Evolutionary conservation across 2,888 invertebrate genomes (phyloP), one percentile per base, ranked within the genome.

Genomic region (Sphecodes monilicornis): DNA sequence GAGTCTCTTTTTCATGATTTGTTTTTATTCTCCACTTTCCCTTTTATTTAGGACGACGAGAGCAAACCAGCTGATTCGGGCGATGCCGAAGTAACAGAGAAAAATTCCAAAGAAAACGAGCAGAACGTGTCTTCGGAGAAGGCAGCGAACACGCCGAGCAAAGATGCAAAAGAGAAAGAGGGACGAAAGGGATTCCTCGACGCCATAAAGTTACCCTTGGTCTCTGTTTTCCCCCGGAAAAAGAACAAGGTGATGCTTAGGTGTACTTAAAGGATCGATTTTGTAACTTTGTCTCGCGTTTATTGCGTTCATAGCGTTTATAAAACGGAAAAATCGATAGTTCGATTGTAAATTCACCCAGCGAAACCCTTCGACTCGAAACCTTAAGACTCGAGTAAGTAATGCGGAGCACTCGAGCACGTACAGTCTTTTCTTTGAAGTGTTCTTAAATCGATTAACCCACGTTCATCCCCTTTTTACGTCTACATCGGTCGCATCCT

Each of bases 131-230:
- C 87, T 13, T 83, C 91, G 4, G 94, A 94, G 78, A 94, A 94
- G 80, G 89, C 90, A 80, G 89, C 90, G 26, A 90, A 90, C 18
- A 93, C 93, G 32, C 92, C 93, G 11, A 91, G 86, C 11, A 94
- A 93, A 85, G 93, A 93, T 41, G 78, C 89, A 46, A 92, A 91
- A 83, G 92, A 92, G 54, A 90, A 93, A 82, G 93, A 93, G 89
- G 84, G 88, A 95, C 82, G 90, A 22, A 92, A 86, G 29, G 90
- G 96, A 95, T 94, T 97, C 46, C 93, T 97, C 75, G 96, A 96
- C 91, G 96, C 96, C 84, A 96, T 97, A 87, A 96, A 96, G 89
- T 93, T 96, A 88, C 97, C 97, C n/a, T 95, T 97, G 86, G 96
- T 96, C 41, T 95, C 95, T 16, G 95, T 96, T 43, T 95, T 95